These are phyloP conservation scores for Chymomyza amoena DNA, from an alignment of 2,888 invertebrate genomes.

Conservation along the genomic window DNA sequence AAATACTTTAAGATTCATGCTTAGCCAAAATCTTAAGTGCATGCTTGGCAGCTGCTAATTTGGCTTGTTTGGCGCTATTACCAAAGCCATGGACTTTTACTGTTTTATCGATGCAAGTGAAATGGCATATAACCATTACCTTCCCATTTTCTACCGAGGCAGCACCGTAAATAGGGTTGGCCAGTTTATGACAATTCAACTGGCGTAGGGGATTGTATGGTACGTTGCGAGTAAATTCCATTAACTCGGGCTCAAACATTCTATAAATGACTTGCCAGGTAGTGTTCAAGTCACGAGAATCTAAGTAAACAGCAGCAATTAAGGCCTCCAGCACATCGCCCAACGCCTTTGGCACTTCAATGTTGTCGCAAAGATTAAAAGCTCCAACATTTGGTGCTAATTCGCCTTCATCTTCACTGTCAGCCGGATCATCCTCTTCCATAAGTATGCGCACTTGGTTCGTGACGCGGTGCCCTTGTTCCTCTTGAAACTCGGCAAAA, in stretches of 20 bases:
- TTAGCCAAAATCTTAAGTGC: constrained; percentile 81
- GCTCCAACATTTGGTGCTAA: constrained; percentile 23
- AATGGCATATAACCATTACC: constrained; percentile 83
- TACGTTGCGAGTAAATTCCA: constrained; percentile 87
- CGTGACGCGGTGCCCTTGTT: constrained; percentile 71
- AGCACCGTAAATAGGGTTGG: constrained; percentile 83
- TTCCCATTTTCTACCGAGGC: constrained; percentile 71
- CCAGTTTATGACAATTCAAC: constrained; percentile 89
- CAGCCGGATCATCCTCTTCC: constrained; percentile 54
- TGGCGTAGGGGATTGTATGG: constrained; percentile 95
- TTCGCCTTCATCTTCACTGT: constrained; percentile 44
- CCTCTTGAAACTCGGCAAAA: constrained; percentile 75
- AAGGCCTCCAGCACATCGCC: constrained; percentile 97
- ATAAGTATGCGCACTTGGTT: constrained; percentile 75
- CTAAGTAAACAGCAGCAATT: constrained; percentile 94
- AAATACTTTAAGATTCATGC: constrained; percentile 31
- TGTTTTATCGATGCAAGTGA: constrained; percentile 81
- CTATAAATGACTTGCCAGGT: constrained; percentile 92
- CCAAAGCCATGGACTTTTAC: constrained; percentile 86
- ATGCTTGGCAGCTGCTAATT: constrained; percentile 88
- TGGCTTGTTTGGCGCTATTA: constrained; percentile 84
- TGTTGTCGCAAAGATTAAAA: constrained; percentile 82
- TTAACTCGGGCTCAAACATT: constrained; percentile 92
- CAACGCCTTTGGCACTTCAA: constrained; percentile 92
- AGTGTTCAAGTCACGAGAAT: constrained; percentile 85